Percentiles rank a stretch among this genome's conserved stretches.
phyloP scores from a whole-genome alignment of 2,888 invertebrate genomes.

The Clanis bilineata region DNA sequence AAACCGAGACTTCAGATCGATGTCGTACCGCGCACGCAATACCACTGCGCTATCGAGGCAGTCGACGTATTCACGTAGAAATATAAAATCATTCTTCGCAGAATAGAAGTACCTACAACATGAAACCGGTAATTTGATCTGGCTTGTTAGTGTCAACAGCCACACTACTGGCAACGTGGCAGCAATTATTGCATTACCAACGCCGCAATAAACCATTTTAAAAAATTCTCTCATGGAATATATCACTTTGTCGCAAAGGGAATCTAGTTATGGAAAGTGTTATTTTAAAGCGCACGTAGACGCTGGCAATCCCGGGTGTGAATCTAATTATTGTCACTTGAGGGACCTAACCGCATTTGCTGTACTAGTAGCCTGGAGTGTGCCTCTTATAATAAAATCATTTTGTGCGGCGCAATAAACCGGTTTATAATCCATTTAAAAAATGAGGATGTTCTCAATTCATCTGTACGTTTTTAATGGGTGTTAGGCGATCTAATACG shows the following conservation, averaged over 20 bases:
- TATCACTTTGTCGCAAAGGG: background rate
- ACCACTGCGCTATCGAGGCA: too few species aligned
- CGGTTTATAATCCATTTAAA: too few species aligned
- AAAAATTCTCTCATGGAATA: background rate
- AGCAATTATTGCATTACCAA: background rate
- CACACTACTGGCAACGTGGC: background rate
- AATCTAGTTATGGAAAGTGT: constrained; percentile 6
- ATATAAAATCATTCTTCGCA: background rate
- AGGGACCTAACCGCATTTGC: constrained; percentile 8
- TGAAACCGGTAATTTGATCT: background rate
- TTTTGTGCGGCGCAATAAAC: background rate
- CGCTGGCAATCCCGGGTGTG: constrained; percentile 1
- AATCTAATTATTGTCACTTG: constrained; percentile 12
- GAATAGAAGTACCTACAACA: background rate
- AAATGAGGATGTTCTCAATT: too few species aligned
- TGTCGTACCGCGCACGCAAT: too few species aligned
- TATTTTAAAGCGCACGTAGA: constrained; percentile 7
- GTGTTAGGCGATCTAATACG: too few species aligned
- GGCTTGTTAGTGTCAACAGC: background rate
- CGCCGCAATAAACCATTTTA: background rate
- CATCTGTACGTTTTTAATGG: too few species aligned
- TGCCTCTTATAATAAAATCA: background rate
- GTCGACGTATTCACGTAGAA: background rate
- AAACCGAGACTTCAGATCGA: too few species aligned
- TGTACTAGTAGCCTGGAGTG: constrained; percentile 2